Conservation (phyloP, 2,113 vertebrate species). For the Thalassarche chlororhynchos region DNA sequence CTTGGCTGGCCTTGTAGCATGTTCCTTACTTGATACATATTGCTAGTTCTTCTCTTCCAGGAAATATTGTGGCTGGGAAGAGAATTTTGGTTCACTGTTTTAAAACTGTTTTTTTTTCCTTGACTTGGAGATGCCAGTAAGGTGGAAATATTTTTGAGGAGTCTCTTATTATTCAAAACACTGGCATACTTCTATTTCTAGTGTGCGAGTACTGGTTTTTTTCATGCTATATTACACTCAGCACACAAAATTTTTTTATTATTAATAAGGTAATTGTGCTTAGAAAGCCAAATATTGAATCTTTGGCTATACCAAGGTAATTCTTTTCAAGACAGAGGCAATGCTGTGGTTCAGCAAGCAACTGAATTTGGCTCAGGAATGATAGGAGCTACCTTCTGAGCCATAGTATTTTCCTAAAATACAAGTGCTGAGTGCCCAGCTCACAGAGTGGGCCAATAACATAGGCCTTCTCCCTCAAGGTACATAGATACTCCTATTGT, state of each 20-base stretch:
- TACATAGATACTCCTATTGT: neutral
- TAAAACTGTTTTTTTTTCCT: neutral
- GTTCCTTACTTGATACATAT: neutral
- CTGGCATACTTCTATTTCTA: neutral
- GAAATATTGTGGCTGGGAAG: neutral
- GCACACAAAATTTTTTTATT: neutral
- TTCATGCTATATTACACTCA: neutral
- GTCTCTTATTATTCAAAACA: neutral
- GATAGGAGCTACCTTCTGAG: neutral
- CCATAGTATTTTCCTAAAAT: neutral
- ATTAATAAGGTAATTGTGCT: neutral
- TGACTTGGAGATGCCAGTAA: neutral
- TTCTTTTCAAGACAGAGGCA: neutral
- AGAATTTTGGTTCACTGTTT: neutral
- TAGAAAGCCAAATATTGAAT: neutral
- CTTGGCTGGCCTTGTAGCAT: neutral
- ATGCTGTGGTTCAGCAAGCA: neutral
- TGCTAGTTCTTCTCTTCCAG: slow-evolving; percentile 24
- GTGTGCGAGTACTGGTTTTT: neutral
- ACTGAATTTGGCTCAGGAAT: neutral
- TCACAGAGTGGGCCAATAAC: neutral
- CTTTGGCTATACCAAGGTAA: neutral
- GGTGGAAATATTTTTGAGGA: neutral
- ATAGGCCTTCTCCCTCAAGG: neutral
- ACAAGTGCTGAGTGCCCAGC: neutral